Conservation (phyloP, 2,797 vertebrate genomes). For the Todus mexicanus region DNA sequence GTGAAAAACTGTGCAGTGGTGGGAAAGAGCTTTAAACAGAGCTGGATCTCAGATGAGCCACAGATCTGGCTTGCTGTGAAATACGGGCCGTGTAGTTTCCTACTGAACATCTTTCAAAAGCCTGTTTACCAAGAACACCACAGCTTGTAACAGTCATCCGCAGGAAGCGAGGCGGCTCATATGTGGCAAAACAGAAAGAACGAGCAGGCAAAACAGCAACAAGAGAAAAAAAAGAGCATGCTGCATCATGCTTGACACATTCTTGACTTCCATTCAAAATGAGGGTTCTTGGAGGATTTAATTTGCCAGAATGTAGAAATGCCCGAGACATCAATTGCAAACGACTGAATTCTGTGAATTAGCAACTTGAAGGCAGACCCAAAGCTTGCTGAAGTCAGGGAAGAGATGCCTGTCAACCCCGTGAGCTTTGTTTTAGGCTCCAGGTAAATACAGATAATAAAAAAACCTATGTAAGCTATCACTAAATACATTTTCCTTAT, state of each 20-base stretch:
- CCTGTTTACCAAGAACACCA: neutral
- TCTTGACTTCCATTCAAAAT: constrained; percentile 31
- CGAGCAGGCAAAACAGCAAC: constrained; percentile 6
- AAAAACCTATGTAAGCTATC: neutral
- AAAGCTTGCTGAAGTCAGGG: neutral
- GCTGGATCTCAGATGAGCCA: neutral
- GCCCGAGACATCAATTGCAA: neutral
- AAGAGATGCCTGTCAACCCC: neutral
- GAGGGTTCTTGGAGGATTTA: neutral
- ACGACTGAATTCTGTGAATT: constrained; percentile 26
- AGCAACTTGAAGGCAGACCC: neutral
- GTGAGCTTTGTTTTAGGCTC: neutral
- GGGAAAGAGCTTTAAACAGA: neutral
- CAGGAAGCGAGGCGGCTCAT: neutral
- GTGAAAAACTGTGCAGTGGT: neutral
- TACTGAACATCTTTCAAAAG: neutral
- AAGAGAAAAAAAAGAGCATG: neutral
- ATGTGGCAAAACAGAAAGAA: neutral
- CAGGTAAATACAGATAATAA: neutral
- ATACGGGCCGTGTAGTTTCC: neutral
- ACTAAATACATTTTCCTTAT: neutral
- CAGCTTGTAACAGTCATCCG: neutral
- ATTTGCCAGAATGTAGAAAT: neutral
- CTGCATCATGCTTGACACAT: constrained; percentile 40
- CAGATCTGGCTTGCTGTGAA: neutral